Conservation (phyloP, 2,113 vertebrate species). For the Salvelinus fontinalis region DNA sequence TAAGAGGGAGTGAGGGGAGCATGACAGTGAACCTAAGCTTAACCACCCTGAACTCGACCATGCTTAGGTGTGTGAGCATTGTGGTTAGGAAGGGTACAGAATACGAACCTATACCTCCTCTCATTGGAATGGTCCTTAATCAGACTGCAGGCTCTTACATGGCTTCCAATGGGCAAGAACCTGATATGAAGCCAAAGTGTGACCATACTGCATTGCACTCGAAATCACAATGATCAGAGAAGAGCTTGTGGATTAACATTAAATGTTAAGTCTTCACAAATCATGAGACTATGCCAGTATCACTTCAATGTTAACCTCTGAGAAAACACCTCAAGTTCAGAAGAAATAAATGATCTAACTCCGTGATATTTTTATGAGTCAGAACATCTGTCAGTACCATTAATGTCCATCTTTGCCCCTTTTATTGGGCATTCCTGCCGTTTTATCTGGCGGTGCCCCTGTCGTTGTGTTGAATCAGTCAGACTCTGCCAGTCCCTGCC, state of each 20-base stretch:
- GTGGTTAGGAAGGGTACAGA: too few species aligned
- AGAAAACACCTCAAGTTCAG: neutral
- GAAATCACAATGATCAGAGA: too few species aligned
- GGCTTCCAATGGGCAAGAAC: too few species aligned
- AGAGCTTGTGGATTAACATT: too few species aligned
- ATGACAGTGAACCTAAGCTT: too few species aligned
- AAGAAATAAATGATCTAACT: neutral
- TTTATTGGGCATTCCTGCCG: constrained; percentile 50
- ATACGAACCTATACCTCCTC: too few species aligned
- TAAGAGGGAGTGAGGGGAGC: neutral
- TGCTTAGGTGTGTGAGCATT: neutral
- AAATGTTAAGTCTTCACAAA: neutral
- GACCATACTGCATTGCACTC: too few species aligned
- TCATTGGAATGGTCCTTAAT: too few species aligned
- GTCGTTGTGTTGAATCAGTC: constrained; percentile 52
- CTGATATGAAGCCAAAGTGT: too few species aligned
- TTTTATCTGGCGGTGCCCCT: constrained; percentile 12
- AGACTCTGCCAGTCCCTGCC: constrained; percentile 52
- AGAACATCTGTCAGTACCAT: neutral
- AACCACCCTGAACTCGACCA: neutral
- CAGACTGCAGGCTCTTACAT: too few species aligned
- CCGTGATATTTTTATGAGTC: neutral
- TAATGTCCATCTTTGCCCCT: neutral
- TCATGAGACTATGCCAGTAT: neutral
- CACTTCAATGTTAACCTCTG: neutral